Conservation (phyloP, 37 sponge, comb jelly and placozoan species). For the Halisarca cf. caerulea region DNA sequence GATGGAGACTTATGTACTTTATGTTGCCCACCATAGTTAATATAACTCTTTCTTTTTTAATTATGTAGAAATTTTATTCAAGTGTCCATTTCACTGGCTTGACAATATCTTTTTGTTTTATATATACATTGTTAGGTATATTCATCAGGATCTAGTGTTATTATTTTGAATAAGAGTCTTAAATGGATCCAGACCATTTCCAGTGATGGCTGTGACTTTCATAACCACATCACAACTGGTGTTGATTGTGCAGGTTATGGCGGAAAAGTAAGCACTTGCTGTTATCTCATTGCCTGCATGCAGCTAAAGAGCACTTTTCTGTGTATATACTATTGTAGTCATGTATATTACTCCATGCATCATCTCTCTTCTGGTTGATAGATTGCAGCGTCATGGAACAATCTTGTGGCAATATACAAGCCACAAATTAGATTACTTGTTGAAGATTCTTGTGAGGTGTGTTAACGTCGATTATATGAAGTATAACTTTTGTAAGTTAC, state of each 20-base stretch:
- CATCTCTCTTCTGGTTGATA: too few species aligned
- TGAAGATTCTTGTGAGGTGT: background rate
- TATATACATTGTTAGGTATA: slow-evolving; percentile 59
- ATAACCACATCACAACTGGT: slow-evolving; percentile 26
- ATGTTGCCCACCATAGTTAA: too few species aligned
- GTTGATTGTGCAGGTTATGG: slow-evolving; percentile 58
- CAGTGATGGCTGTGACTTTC: slow-evolving; percentile 48
- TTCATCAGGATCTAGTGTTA: slow-evolving; percentile 76
- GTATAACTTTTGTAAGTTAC: too few species aligned
- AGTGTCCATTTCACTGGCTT: too few species aligned
- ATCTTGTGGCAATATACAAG: slow-evolving; percentile 61
- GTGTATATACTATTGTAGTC: background rate
- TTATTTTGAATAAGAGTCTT: slow-evolving; percentile 60
- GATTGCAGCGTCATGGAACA: slow-evolving; percentile 74
- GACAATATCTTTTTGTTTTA: too few species aligned
- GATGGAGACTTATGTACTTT: too few species aligned
- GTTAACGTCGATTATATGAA: background rate
- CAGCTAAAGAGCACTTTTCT: too few species aligned
- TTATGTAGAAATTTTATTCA: too few species aligned
- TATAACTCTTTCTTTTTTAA: too few species aligned
- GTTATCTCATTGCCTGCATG: too few species aligned
- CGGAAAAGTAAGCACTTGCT: slow-evolving; percentile 43
- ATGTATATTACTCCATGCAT: too few species aligned
- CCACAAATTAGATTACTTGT: slow-evolving; percentile 40
- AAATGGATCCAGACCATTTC: slow-evolving; percentile 74